Conservation (phyloP, 1,140 invertebrate species). For the Pseudachorutes palmiensis region DNA sequence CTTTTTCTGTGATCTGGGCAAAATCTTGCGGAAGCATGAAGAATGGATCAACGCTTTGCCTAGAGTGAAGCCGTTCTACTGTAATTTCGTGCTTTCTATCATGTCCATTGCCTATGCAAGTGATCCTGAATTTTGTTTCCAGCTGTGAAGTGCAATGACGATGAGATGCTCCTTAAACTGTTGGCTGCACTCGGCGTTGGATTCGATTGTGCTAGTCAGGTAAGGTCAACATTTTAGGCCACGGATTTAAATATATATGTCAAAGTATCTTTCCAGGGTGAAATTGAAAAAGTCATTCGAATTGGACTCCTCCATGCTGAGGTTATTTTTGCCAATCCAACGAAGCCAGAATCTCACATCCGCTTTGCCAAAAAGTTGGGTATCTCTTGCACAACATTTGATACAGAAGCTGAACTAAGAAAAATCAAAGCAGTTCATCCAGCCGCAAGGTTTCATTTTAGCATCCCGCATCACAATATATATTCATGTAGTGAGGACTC, state of each 20-base stretch:
- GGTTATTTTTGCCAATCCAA: conserved; percentile 97
- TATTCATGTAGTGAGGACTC: no score
- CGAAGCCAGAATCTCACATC: conserved; percentile 86
- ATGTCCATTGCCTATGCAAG: conserved; percentile 8
- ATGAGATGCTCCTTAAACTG: conserved; percentile 66
- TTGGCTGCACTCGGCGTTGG: conserved; percentile 75
- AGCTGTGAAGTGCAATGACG: conserved; percentile 97
- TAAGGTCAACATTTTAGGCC: no score
- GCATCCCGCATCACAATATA: no score
- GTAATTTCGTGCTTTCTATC: conserved; percentile 49
- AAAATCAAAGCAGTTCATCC: conserved; percentile 82
- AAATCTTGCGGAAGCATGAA: conserved; percentile 74
- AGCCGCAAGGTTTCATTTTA: conserved; percentile 69
- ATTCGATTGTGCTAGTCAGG: conserved; percentile 96
- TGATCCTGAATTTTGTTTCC: conserved; percentile 42
- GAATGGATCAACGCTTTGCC: conserved; percentile 78
- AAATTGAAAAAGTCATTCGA: conserved; percentile 76
- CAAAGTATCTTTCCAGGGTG: conserved; percentile 58
- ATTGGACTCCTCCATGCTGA: conserved; percentile 67
- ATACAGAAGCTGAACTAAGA: conserved; percentile 85
- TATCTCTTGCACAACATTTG: conserved; percentile 86
- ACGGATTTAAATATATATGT: no score
- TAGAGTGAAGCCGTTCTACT: conserved; percentile 85
- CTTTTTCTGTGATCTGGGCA: conserved; percentile 83
- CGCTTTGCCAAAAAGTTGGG: conserved; percentile 67